phyloP scores from a whole-genome alignment of 2,113 vertebrate species.

The Oncorhynchus mykiss region DNA sequence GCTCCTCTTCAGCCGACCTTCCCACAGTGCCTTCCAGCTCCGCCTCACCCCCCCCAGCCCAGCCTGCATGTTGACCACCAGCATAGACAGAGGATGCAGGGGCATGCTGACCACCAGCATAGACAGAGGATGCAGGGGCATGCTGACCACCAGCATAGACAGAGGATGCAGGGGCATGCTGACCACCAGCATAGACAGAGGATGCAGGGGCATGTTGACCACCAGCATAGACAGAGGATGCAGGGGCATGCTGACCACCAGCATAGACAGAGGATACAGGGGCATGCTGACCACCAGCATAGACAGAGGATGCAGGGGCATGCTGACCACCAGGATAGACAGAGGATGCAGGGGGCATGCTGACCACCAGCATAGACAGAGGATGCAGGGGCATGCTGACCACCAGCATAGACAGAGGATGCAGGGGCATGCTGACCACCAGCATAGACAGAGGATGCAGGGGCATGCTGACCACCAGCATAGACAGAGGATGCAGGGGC shows the following conservation, averaged over 20 bases:
- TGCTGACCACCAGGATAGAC: conserved; percentile 77
- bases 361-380: conserved; percentile 78
- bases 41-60: conserved; percentile 66
- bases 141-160: conserved; percentile 77
- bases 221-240: conserved; percentile 82
- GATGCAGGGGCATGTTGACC: conserved; percentile 80
- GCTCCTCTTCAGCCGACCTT: conserved; percentile 64
- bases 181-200: conserved; percentile 78
- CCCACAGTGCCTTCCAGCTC: conserved; percentile 69
- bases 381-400: conserved; percentile 82
- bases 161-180: conserved; percentile 83
- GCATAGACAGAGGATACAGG: conserved; percentile 82
- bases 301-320: conserved; percentile 82
- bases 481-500: conserved; percentile 81
- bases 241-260: conserved; percentile 76
- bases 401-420: conserved; percentile 80
- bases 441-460: conserved; percentile 84
- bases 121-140: conserved; percentile 82
- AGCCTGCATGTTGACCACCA: conserved; percentile 86
- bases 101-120: conserved; percentile 78
- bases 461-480: conserved; percentile 76
- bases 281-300: conserved; percentile 78
- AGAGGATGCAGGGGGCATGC: conserved; percentile 82
- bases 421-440: conserved; percentile 76
- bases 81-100: conserved; percentile 82